Evolutionary conservation across 2,888 invertebrate species (phyloP), one percentile per base, ranked within the genome.

Genomic region (Heliconius charithonia): DNA sequence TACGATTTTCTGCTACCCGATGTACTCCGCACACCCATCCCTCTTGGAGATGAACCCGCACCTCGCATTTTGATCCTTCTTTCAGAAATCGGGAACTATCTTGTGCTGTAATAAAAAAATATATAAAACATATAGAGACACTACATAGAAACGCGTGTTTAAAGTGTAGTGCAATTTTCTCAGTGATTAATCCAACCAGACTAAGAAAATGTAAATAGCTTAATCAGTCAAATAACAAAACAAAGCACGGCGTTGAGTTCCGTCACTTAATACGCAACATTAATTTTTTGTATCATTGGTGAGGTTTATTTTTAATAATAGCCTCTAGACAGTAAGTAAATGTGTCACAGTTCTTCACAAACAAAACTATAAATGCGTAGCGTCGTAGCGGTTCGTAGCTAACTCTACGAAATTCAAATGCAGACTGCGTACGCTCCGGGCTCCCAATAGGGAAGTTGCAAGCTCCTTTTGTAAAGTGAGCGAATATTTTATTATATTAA

Each of bases 21-120:
- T 85, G 85, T 79, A 80, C 69, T 13, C 95, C 94, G 85, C 93
- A 90, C 83, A 91, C 87, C 86, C 85, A 84, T 3, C 95, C 94
- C 0, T 88, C 82, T 13, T 88, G 87, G 2, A 87, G 89, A 76
- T 77, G 83, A 77, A 86, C 89, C 32, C 84, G 86, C 85, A 69
- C 83, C 77, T 84, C 87, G 85, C 76, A 81, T 45, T 37, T 41
- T 7, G 83, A 51, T 4, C 82, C 83, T 1, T 84, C 84, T 22
- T 81, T 79, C 70, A 84, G 62, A 9, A 65, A 63, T 45, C 73
- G 56, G 12, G 78, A 75, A 2, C 27, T 74, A 3, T 56, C 73
- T 19, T 66, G 56, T 56, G 37, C 80, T 80, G 78, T n/a, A 41
- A 63, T 63, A 69, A 29, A 29, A 76, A 27, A n/a, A 37, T 13